These are phyloP conservation scores for Neria commutata DNA, from an alignment of 2,888 invertebrate genomes.

Conservation along the genomic window DNA sequence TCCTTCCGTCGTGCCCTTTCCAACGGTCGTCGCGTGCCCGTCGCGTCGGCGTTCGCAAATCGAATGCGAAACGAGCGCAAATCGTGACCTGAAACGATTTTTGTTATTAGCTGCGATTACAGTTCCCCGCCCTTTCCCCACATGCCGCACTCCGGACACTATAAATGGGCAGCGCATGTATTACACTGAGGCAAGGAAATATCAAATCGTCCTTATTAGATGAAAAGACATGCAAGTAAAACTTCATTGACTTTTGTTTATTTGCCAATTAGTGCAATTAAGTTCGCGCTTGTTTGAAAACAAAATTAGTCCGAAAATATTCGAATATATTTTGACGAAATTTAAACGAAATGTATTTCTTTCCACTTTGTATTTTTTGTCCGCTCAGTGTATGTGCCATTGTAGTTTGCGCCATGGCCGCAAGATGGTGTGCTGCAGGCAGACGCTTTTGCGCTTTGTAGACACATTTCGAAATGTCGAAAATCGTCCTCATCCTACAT, in stretches of 20 bases:
- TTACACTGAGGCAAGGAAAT: too few relatives aligned
- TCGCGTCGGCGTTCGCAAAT: conserved; percentile 43
- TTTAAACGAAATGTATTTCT: conserved; percentile 27
- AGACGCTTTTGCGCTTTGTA: background rate
- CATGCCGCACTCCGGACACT: background rate
- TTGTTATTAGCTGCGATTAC: conserved; percentile 58
- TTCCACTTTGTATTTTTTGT: conserved; percentile 41
- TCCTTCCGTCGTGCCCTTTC: too few relatives aligned
- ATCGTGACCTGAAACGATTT: conserved; percentile 54
- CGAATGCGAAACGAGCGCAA: conserved; percentile 57
- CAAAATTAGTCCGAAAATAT: too few relatives aligned
- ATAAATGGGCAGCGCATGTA: too few relatives aligned
- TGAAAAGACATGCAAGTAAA: too few relatives aligned
- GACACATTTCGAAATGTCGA: conserved; percentile 43
- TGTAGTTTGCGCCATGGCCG: conserved; percentile 8
- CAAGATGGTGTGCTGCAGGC: background rate
- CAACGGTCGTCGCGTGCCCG: background rate
- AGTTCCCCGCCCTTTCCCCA: conserved; percentile 24
- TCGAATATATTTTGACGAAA: background rate
- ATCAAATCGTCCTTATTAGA: too few relatives aligned
- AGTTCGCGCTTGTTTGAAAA: too few relatives aligned
- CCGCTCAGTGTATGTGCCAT: conserved; percentile 31
- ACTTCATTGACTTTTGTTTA: too few relatives aligned
- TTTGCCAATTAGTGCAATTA: too few relatives aligned
- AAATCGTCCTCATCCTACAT: conserved; percentile 38